Percentiles rank a stretch among this genome's conserved stretches.
phyloP scores from a whole-genome alignment of 2,888 invertebrate species.

The Cephus sareptanus region DNA sequence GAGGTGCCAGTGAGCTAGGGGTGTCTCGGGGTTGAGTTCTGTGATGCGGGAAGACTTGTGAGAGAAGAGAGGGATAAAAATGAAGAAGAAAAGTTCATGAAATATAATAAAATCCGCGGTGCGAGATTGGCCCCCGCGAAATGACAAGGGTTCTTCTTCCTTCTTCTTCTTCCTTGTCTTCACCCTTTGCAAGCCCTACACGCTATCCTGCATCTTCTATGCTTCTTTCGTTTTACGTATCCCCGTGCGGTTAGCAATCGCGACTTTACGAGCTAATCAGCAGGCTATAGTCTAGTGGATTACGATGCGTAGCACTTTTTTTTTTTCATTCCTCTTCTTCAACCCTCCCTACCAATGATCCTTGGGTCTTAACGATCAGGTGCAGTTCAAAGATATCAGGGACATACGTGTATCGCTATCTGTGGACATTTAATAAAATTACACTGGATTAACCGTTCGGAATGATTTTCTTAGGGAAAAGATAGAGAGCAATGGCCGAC shows the following conservation, averaged over 20 bases:
- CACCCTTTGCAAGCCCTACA: neutral
- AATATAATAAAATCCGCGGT: constrained; percentile 26
- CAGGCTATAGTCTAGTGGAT: neutral
- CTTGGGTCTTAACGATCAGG: neutral
- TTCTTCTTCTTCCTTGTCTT: neutral
- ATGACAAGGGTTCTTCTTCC: constrained; percentile 14
- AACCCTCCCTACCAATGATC: neutral
- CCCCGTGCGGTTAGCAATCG: constrained; percentile 22
- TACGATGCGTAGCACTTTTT: neutral
- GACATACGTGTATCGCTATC: neutral
- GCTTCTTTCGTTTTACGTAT: constrained; percentile 2
- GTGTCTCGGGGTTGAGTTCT: constrained; percentile 25
- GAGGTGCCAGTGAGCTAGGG: neutral
- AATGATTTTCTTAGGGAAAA: neutral
- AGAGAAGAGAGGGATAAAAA: neutral
- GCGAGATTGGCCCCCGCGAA: constrained; percentile 25
- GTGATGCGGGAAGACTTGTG: neutral
- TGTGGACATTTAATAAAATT: neutral
- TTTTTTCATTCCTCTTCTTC: neutral
- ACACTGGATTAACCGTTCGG: neutral
- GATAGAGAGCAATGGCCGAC: neutral
- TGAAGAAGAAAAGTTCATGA: constrained; percentile 12
- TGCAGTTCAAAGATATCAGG: neutral
- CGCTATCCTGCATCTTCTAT: neutral
- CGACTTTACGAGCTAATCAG: constrained; percentile 24